These are phyloP conservation scores for Lottia scabra DNA, from an alignment of 2,888 invertebrate genomes.

Conservation along the genomic window DNA sequence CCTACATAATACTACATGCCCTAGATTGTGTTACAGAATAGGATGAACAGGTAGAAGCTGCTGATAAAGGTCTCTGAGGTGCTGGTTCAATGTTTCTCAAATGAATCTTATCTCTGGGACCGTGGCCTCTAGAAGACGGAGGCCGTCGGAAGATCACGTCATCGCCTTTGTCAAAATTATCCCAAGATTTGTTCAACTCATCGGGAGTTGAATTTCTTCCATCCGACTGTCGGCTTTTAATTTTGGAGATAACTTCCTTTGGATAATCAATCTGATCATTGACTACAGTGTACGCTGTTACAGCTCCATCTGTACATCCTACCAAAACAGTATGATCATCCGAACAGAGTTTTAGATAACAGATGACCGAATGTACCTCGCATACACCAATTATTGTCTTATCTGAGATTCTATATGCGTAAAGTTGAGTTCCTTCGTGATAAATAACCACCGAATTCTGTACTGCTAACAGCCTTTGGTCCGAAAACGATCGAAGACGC, in stretches of 20 bases:
- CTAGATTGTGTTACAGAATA: slow-evolving; percentile 49
- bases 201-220: slow-evolving; percentile 22
- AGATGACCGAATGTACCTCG: slow-evolving; percentile 59
- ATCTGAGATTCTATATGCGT: slow-evolving; percentile 49
- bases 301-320: slow-evolving; percentile 63
- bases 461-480: slow-evolving; percentile 52
- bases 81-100: slow-evolving; percentile 51
- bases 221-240: slow-evolving; percentile 37
- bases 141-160: slow-evolving; percentile 54
- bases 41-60: slow-evolving; percentile 48
- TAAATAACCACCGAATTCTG: slow-evolving; percentile 54
- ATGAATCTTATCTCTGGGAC: slow-evolving; percentile 50
- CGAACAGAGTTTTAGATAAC: slow-evolving; percentile 48
- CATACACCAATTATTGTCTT: slow-evolving; percentile 51
- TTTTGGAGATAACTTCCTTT: slow-evolving; percentile 22
- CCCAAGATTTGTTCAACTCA: slow-evolving; percentile 50
- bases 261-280: slow-evolving; percentile 46
- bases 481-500: slow-evolving; percentile 6
- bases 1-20: slow-evolving; percentile 53
- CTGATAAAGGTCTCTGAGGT: slow-evolving; percentile 53
- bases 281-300: slow-evolving; percentile 61
- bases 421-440: slow-evolving; percentile 41
- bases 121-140: slow-evolving; percentile 46
- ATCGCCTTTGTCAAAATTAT: slow-evolving; percentile 48
- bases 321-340: slow-evolving; percentile 63